Evolutionary conservation across 2,113 vertebrate genomes (phyloP).

Genomic region (Heptranchias perlo): DNA sequence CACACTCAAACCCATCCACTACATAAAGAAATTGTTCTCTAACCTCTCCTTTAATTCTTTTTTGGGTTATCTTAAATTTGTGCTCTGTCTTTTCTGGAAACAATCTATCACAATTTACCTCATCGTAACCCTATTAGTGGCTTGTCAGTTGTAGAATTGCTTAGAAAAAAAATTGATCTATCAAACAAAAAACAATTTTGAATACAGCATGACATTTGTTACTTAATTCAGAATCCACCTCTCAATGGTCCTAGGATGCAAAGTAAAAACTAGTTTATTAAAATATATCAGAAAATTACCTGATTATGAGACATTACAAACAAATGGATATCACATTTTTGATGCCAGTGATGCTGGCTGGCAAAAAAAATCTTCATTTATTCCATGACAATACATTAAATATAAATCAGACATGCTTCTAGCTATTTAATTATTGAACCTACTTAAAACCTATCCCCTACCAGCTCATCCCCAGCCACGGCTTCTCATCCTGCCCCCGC

Average conservation of each 20-base stretch:
- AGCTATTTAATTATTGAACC: too few species aligned
- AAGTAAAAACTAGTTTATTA: not conserved
- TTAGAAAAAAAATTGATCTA: not conserved
- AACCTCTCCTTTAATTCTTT: not conserved
- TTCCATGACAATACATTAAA: too few species aligned
- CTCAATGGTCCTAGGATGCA: not conserved
- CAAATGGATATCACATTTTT: too few species aligned
- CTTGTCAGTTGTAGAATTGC: not conserved
- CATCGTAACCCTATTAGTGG: not conserved
- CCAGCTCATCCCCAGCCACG: too few species aligned
- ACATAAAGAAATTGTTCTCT: not conserved
- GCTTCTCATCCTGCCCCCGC: too few species aligned
- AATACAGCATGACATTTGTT: not conserved
- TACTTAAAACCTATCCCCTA: too few species aligned
- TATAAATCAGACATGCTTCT: too few species aligned
- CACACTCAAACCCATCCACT: not conserved
- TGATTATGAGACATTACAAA: too few species aligned
- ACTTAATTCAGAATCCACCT: not conserved
- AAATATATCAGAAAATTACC: too few species aligned
- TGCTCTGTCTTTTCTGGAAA: not conserved
- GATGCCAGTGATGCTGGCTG: too few species aligned
- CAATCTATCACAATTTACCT: not conserved
- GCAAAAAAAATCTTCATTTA: too few species aligned
- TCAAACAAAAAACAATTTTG: not conserved
- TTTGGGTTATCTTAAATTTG: not conserved